Evolutionary conservation across 2,797 vertebrate species (phyloP), one percentile per base, ranked within the genome.

Genomic region (Sphenodon punctatus): DNA sequence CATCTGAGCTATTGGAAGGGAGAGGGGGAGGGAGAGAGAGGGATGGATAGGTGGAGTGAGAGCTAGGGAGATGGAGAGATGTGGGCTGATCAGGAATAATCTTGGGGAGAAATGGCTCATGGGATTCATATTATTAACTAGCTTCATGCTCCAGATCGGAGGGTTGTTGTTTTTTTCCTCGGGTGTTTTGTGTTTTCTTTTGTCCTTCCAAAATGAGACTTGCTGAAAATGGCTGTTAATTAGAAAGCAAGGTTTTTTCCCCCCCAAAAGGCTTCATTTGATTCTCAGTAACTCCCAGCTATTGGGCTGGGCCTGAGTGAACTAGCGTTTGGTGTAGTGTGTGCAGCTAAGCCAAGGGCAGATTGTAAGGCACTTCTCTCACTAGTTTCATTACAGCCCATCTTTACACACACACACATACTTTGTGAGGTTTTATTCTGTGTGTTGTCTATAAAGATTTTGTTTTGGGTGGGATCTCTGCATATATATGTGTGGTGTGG

Each of bases 281-380:
- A 13, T 53, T 80, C 64, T 81, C 34, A 34, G 84, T 7, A 30
- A n/a, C 79, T 63, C 55, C 82, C 77, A 23, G 53, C 30, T 70
- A 70, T 7, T 38, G 73, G 85, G 82, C 36, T 73, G 79, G 94
- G 92, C 95, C 93, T 84, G 85, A 20, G 73, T 41, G 74, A 42
- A 84, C 79, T 49, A 67, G 82, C 67, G 48, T 65, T 80, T 64
- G 71, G 69, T 69, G 51, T 10, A 30, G 53, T 2, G 39, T 4
- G 60, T 51, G 53, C 59, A 10, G 65, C 41, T 32, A 22, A 59
- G 43, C 60, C 42, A 6, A 13, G n/a, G 23, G 41, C 46, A 12
- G 74, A 55, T 34, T 70, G 19, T 5, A 8, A 1, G 70, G 70
- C 42, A 2, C 45, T 72, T 39, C 27, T 30, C 53, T 9, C n/a